phyloP scores from a whole-genome alignment of 2,113 vertebrate genomes.

The Hassar affinis region DNA sequence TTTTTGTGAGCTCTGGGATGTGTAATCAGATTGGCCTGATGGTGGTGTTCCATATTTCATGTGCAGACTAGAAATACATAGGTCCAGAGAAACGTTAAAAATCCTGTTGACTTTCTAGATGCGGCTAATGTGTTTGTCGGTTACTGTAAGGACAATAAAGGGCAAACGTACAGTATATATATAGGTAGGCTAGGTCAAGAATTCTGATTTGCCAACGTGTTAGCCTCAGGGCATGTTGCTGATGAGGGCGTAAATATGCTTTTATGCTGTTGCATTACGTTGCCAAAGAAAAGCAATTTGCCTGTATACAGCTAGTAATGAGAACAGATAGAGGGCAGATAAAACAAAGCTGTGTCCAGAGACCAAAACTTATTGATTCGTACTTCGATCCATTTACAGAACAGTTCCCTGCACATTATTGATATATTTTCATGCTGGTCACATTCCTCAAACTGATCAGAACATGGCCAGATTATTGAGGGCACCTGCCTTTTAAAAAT shows the following conservation, averaged over 20 bases:
- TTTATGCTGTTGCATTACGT: constrained; percentile 21
- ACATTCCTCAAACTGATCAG: constrained; percentile 15
- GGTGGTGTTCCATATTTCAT: constrained; percentile 35
- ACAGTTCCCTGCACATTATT: constrained; percentile 16
- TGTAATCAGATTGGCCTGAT: constrained; percentile 46
- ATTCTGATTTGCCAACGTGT: background rate
- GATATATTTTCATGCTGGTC: constrained; percentile 27
- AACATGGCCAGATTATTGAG: background rate
- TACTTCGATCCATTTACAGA: constrained; percentile 43
- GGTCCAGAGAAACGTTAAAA: constrained; percentile 13
- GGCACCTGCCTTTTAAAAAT: no score
- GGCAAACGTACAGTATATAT: background rate
- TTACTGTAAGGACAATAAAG: background rate
- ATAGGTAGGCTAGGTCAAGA: background rate
- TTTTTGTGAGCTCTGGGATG: constrained; percentile 46
- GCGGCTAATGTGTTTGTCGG: background rate
- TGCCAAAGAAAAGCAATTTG: constrained; percentile 31
- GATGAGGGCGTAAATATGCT: constrained; percentile 9
- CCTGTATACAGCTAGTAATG: constrained; percentile 5
- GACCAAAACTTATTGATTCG: constrained; percentile 37
- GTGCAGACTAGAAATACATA: constrained; percentile 31
- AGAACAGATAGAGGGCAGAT: constrained; percentile 19
- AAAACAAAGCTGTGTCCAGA: constrained; percentile 27
- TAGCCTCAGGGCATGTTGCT: constrained; percentile 8
- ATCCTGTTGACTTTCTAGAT: background rate